A percentile compares a stretch with the other conserved stretches of the same genome.
Conservation (phyloP, 2,888 invertebrate species). For the Limnephilus rhombicus region DNA sequence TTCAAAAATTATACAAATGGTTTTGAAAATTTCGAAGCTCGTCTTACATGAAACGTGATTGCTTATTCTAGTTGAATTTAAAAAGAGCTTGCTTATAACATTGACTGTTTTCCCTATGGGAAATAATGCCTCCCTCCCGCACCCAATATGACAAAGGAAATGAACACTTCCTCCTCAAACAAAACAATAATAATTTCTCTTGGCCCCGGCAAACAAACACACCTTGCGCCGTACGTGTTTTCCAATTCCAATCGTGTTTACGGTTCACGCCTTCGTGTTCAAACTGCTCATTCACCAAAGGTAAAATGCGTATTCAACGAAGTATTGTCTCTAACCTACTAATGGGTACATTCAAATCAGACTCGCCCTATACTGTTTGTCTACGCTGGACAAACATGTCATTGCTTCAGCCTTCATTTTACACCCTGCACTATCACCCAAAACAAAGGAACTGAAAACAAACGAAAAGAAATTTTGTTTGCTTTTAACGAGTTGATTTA, state of each 20-base stretch:
- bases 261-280: slow-evolving; percentile 61
- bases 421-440: neutral
- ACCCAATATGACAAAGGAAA: slow-evolving; percentile 61
- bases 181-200: slow-evolving; percentile 59
- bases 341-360: slow-evolving; percentile 61
- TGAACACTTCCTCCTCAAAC: slow-evolving; percentile 63
- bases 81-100: neutral
- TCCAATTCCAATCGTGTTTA: slow-evolving; percentile 63
- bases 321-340: slow-evolving; percentile 53
- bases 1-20: too few species aligned
- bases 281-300: slow-evolving; percentile 44
- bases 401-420: neutral
- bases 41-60: too few species aligned
- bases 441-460: slow-evolving; percentile 1
- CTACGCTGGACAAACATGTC: slow-evolving; percentile 46
- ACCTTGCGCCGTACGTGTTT: slow-evolving; percentile 58
- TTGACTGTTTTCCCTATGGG: neutral
- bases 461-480: neutral
- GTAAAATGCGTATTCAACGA: slow-evolving; percentile 56
- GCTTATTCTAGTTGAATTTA: too few species aligned
- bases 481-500: neutral
- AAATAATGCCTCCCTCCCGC: slow-evolving; percentile 54
- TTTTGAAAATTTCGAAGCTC: too few species aligned
- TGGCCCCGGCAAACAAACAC: slow-evolving; percentile 62
- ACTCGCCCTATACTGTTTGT: slow-evolving; percentile 40